Evolutionary conservation across 1,140 invertebrate genomes (phyloP).

Genomic region (Chrysopa pallens): DNA sequence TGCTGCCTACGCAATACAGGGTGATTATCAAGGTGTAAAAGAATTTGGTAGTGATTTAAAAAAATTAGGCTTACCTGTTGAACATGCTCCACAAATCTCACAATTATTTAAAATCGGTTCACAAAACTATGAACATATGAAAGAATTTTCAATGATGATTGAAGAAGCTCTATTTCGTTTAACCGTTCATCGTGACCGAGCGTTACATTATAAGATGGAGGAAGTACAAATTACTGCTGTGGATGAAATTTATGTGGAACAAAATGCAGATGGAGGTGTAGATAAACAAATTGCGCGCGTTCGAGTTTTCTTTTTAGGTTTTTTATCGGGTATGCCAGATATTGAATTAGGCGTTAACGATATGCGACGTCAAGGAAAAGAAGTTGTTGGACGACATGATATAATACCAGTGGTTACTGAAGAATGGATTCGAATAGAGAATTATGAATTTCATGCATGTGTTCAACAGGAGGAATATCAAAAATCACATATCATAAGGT

Average conservation of each 20-base stretch:
- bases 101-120: slow-evolving; percentile 93
- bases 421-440: slow-evolving; percentile 96
- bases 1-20: slow-evolving; percentile 83
- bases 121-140: slow-evolving; percentile 74
- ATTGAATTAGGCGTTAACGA: slow-evolving; percentile 97
- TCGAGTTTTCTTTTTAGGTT: slow-evolving; percentile 87
- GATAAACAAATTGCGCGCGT: slow-evolving; percentile 88
- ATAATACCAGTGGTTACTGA: slow-evolving; percentile 98
- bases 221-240: slow-evolving; percentile 93
- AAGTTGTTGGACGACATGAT: slow-evolving; percentile 96
- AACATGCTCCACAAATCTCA: slow-evolving; percentile 91
- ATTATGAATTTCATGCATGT: slow-evolving; percentile 85
- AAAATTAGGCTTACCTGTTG: slow-evolving; percentile 87
- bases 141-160: slow-evolving; percentile 72
- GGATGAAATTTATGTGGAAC: slow-evolving; percentile 90
- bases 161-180: slow-evolving; percentile 82
- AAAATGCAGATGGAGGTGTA: slow-evolving; percentile 71
- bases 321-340: slow-evolving; percentile 81
- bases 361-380: slow-evolving; percentile 87
- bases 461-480: slow-evolving; percentile 87
- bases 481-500: slow-evolving; percentile 80
- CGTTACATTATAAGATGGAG: slow-evolving; percentile 92
- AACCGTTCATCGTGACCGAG: slow-evolving; percentile 66
- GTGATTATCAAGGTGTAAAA: slow-evolving; percentile 80
- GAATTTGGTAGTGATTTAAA: slow-evolving; percentile 83